Evolutionary conservation across 2,888 invertebrate species (phyloP).

Genomic region (Ichneumon xanthorius): DNA sequence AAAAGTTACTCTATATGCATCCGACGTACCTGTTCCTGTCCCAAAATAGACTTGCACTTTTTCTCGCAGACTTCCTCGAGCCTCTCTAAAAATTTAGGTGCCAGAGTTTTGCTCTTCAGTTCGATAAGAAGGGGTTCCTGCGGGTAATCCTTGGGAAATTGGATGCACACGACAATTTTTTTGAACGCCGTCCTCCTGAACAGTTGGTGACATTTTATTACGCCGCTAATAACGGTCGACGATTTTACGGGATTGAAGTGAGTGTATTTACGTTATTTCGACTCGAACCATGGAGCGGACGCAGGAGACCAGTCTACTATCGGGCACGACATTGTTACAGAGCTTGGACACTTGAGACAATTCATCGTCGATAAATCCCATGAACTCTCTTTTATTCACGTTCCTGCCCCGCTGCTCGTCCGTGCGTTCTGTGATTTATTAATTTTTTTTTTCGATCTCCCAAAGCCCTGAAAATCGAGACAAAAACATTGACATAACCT

Average conservation of each 20-base stretch:
- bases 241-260: neutral
- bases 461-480: neutral
- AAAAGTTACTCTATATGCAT: neutral
- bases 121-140: slow-evolving; percentile 87
- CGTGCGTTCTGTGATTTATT: neutral
- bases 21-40: slow-evolving; percentile 86
- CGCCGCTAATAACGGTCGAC: neutral
- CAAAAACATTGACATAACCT: slow-evolving; percentile 47
- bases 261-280: slow-evolving; percentile 86
- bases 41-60: slow-evolving; percentile 87
- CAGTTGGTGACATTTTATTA: neutral
- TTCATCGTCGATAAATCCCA: slow-evolving; percentile 89
- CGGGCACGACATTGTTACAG: slow-evolving; percentile 87
- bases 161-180: slow-evolving; percentile 88
- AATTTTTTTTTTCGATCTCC: neutral
- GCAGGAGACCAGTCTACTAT: slow-evolving; percentile 89
- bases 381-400: slow-evolving; percentile 75
- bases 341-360: slow-evolving; percentile 88
- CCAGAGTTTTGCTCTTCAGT: slow-evolving; percentile 89
- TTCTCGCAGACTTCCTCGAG: slow-evolving; percentile 88
- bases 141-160: slow-evolving; percentile 89
- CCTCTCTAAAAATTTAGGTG: slow-evolving; percentile 88
- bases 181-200: slow-evolving; percentile 87
- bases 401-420: neutral
- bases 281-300: slow-evolving; percentile 88